Percentiles rank a stretch among this genome's conserved stretches.
These are phyloP conservation scores for Plagodis pulveraria DNA, from an alignment of 2,888 invertebrate genomes.

Conservation along the genomic window DNA sequence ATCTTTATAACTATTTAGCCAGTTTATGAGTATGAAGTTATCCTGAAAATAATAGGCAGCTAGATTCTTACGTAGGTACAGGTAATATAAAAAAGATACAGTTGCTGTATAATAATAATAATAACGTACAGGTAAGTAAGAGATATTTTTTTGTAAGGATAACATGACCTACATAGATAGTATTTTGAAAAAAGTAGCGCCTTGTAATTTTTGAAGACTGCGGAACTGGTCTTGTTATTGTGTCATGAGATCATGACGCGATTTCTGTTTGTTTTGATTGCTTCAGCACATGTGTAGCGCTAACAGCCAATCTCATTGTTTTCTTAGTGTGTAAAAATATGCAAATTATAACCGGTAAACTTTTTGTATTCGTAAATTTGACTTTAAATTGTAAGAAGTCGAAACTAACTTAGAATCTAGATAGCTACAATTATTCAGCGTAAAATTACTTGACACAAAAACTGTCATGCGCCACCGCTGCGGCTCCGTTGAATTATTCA, in stretches of 20 bases:
- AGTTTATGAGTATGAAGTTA: too few relatives aligned
- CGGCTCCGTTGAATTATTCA: slow-evolving; percentile 58
- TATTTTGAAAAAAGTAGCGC: too few relatives aligned
- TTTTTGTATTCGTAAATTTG: not conserved
- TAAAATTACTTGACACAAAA: slow-evolving; percentile 41
- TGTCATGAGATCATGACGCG: not conserved
- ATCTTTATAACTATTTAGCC: too few relatives aligned
- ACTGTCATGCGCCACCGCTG: slow-evolving; percentile 41
- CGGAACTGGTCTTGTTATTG: not conserved
- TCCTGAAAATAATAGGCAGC: too few relatives aligned
- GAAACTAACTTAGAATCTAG: slow-evolving; percentile 3
- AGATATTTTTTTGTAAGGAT: too few relatives aligned
- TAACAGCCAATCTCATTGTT: not conserved
- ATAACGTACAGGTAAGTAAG: too few relatives aligned
- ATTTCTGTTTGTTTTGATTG: slow-evolving; percentile 14
- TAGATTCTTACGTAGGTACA: too few relatives aligned
- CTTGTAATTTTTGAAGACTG: too few relatives aligned
- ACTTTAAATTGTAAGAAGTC: slow-evolving; percentile 1
- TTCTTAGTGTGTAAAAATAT: not conserved
- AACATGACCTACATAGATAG: too few relatives aligned
- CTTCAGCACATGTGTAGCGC: not conserved
- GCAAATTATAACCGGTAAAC: not conserved
- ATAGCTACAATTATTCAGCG: slow-evolving; percentile 31
- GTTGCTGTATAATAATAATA: too few relatives aligned
- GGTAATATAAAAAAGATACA: too few relatives aligned